A percentile compares a stretch with the other conserved stretches of the same genome.
These are phyloP conservation scores for Heliconius melpomene DNA, from an alignment of 1,140 invertebrate species.

Conservation along the genomic window DNA sequence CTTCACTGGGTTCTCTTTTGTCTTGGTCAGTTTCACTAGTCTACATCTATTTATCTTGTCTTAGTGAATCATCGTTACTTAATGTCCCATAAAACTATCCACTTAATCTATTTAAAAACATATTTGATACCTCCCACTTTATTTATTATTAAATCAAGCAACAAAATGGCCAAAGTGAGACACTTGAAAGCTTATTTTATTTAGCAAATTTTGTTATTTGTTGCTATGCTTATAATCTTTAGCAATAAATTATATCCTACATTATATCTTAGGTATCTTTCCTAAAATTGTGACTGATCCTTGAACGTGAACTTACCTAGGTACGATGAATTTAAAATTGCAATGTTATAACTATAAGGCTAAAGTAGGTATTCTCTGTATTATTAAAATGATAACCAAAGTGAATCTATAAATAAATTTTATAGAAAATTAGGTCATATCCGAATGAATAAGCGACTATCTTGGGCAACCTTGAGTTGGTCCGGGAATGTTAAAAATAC, in stretches of 20 bases:
- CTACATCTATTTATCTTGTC: neutral
- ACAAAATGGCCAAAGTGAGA: neutral
- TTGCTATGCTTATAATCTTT: no score
- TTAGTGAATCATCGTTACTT: slow-evolving; percentile 16
- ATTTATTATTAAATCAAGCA: slow-evolving; percentile 21
- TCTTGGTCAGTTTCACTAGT: no score
- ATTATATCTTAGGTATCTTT: neutral
- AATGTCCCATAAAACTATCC: slow-evolving; percentile 22
- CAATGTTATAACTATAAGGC: slow-evolving; percentile 20
- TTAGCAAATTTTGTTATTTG: no score
- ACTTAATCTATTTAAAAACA: slow-evolving; percentile 32
- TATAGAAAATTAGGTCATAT: slow-evolving; percentile 78
- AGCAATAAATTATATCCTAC: neutral
- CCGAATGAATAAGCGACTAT: slow-evolving; percentile 75
- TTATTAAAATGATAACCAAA: slow-evolving; percentile 26
- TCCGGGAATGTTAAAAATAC: slow-evolving; percentile 80
- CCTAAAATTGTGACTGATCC: neutral
- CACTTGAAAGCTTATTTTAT: no score
- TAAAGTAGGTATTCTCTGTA: slow-evolving; percentile 2
- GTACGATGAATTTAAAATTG: neutral
- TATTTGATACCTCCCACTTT: slow-evolving; percentile 45
- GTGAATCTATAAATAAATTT: slow-evolving; percentile 57
- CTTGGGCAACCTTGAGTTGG: slow-evolving; percentile 77
- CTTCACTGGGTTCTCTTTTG: no score
- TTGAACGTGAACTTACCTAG: neutral